A percentile compares a stretch with the other conserved stretches of the same genome.
These are phyloP conservation scores for Lipotes vexillifer DNA, from an alignment of 2,113 vertebrate genomes.

Conservation along the genomic window DNA sequence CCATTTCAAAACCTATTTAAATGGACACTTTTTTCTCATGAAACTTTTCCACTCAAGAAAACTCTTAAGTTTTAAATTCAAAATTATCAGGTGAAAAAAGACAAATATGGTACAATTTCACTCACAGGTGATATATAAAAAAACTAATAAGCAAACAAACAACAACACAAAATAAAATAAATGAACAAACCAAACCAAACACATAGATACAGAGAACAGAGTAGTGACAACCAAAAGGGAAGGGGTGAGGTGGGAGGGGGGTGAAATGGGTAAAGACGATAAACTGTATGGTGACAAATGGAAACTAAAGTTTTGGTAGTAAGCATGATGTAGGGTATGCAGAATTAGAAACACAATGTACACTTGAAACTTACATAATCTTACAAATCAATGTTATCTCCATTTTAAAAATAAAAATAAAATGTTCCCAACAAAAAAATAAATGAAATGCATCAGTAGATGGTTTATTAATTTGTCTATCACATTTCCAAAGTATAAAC, in stretches of 20 bases:
- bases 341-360: not conserved
- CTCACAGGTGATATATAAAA: not conserved
- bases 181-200: not conserved
- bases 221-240: not conserved
- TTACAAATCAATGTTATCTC: not conserved
- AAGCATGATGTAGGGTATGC: not conserved
- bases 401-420: not conserved
- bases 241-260: not conserved
- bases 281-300: not conserved
- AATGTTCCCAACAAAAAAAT: not conserved
- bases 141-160: not conserved
- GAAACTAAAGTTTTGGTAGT: not conserved
- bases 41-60: not conserved
- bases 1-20: constrained; percentile 29
- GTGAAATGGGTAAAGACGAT: not conserved
- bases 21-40: not conserved
- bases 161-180: not conserved
- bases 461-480: not conserved
- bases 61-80: not conserved
- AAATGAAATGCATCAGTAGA: not conserved
- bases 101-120: not conserved
- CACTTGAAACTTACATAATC: not conserved
- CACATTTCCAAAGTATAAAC: not conserved
- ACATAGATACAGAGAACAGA: not conserved
- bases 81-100: not conserved